phyloP scores from a whole-genome alignment of 2,113 vertebrate species.

The Pyrgilauda ruficollis region DNA sequence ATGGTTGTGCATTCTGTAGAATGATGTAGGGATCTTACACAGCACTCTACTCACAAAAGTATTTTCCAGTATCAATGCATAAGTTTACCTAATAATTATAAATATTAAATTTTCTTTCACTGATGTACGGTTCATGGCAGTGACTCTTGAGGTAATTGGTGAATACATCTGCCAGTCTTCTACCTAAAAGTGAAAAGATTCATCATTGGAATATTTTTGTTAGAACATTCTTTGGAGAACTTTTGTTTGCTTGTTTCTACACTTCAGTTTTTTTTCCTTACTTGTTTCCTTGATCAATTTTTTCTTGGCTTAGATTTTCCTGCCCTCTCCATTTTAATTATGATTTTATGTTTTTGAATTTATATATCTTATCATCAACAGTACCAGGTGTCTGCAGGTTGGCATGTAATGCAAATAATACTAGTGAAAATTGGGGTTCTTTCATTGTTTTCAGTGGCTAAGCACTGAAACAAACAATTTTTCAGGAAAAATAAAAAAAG shows the following conservation, averaged over 20 bases:
- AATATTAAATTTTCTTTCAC: not conserved
- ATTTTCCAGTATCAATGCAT: not conserved
- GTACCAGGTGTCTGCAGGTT: not conserved
- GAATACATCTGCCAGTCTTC: not conserved
- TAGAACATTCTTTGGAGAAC: not conserved
- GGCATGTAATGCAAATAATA: not conserved
- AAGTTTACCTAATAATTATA: not conserved
- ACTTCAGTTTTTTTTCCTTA: not conserved
- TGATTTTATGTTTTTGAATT: not conserved
- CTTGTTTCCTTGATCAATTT: not conserved
- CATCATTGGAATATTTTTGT: not conserved
- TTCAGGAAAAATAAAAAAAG: not conserved
- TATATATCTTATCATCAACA: not conserved
- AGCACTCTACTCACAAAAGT: not conserved
- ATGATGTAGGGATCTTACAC: not conserved
- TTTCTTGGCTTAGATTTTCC: not conserved
- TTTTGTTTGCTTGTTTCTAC: not conserved
- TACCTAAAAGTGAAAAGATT: not conserved
- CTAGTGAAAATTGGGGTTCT: not conserved
- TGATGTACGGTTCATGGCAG: not conserved
- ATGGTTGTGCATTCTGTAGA: not conserved
- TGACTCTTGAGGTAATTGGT: not conserved
- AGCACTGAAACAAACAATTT: not conserved
- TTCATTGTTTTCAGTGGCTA: not conserved
- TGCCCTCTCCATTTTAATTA: fast-evolving